Evolutionary conservation across 2,888 invertebrate genomes (phyloP), one percentile per base, ranked within the genome.

Genomic region (Leucoptera coffeella): DNA sequence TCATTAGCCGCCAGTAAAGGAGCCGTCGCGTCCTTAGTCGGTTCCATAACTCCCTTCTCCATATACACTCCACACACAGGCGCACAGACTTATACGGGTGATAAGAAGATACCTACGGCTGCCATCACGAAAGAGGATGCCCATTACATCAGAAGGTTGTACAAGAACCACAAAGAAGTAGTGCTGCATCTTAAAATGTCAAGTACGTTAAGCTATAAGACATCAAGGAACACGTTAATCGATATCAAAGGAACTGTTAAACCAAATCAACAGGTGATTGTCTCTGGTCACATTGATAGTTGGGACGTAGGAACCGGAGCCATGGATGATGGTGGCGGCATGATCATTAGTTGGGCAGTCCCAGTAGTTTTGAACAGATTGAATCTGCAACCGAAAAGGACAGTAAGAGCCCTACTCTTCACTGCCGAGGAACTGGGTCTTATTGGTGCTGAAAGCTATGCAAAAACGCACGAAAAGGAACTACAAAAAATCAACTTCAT

Each of bases 261-360:
- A 2, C 53, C 58, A 3, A 59, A 67, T 11, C 55, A 57, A 33
- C 60, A 82, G 1, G 87, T 89, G 0, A 64, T 90, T 12, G 75
- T 89, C 11, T 85, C 87, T 3, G 90, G 89, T 9, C 90, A 90
- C 49, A 67, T 90, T 14, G 90, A 90, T 43, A 85, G 85, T 43
- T 90, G 89, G 89, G 88, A 90, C 51, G 85, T 89, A 8, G 89
- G 89, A 2, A 77, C 83, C 39, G 90, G 89, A 10, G 88, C 88
- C 4, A 86, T 90, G 87, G 89, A 90, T 46, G 88, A 90, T 39
- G 88, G 83, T 13, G 85, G 84, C 29, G 89, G 89, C 25, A 74
- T 83, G 12, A 82, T 88, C 38, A 78, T 88, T 17, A 82, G 87
- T 12, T 87, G 84, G 82, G 78, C 79, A 34, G 79, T 82, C 7